A percentile compares a stretch with the other conserved stretches of the same genome.
phyloP scores from a whole-genome alignment of 2,797 vertebrate genomes.

The Salarias fasciatus region DNA sequence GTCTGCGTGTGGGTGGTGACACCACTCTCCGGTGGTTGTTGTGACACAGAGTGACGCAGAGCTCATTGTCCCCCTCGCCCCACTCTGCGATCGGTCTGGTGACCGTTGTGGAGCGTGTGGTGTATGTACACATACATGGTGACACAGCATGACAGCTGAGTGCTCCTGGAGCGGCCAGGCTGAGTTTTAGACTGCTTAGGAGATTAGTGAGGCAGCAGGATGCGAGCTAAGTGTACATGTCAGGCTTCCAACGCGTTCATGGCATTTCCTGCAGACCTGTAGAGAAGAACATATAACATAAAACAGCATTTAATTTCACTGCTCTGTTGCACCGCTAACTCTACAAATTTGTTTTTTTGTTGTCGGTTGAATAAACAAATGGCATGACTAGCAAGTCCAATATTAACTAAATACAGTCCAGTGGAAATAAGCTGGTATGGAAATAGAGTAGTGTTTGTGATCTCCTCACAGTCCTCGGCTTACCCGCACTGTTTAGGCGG shows the following conservation, averaged over 20 bases:
- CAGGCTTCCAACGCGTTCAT: background rate
- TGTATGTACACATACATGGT: background rate
- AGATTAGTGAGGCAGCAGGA: conserved; percentile 51
- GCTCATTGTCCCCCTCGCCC: conserved; percentile 55
- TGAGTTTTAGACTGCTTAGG: conserved; percentile 53
- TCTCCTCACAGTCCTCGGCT: background rate
- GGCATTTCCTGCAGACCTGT: conserved; percentile 4
- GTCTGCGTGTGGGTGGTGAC: conserved; percentile 36
- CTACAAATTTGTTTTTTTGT: no score
- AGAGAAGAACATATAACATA: background rate
- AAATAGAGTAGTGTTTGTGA: background rate
- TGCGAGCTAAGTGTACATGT: conserved; percentile 4
- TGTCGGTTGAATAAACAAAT: rapidly evolving
- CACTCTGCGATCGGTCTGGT: conserved; percentile 47
- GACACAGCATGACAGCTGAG: no score
- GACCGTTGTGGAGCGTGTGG: conserved; percentile 35
- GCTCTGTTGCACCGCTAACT: background rate
- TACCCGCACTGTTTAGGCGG: conserved; percentile 24
- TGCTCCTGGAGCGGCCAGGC: conserved; percentile 38
- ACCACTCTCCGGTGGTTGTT: conserved; percentile 31
- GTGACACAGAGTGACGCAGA: conserved; percentile 52
- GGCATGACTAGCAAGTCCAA: background rate
- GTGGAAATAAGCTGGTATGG: background rate
- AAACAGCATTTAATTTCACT: background rate
- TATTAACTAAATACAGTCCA: background rate